Conservation (phyloP, 2,113 vertebrate species). For the Fregata magnificens region DNA sequence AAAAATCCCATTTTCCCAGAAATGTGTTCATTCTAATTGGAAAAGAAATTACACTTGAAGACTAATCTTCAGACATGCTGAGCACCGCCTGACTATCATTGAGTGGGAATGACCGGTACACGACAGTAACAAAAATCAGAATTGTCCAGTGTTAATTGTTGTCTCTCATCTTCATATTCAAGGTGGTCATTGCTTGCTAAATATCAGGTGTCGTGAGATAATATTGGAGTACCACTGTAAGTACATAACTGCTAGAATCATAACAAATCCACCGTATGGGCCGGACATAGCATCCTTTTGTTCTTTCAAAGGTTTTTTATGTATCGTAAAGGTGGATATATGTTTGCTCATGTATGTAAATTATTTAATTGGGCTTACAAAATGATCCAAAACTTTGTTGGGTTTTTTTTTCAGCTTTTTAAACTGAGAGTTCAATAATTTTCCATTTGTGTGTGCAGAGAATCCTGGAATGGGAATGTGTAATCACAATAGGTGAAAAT, state of each 20-base stretch:
- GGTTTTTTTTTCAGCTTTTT: not conserved
- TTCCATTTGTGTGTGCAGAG: not conserved
- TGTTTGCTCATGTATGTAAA: not conserved
- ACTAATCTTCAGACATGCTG: not conserved
- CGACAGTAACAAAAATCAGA: not conserved
- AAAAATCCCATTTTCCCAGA: not conserved
- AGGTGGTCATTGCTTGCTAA: not conserved
- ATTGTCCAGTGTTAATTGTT: not conserved
- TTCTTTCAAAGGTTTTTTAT: not conserved
- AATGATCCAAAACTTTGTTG: not conserved
- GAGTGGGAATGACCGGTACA: not conserved
- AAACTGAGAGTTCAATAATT: not conserved
- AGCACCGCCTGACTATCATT: not conserved
- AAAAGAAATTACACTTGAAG: not conserved
- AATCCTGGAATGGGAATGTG: not conserved
- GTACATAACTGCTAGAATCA: not conserved
- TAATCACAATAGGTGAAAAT: not conserved
- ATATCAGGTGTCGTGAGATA: not conserved
- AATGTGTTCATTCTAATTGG: not conserved
- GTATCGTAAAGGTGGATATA: not conserved
- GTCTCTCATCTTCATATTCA: not conserved
- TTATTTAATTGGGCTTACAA: not conserved
- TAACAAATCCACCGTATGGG: not conserved
- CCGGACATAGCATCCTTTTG: not conserved
- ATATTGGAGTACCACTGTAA: not conserved